A percentile compares a stretch with the other conserved stretches of the same genome.
phyloP scores from a whole-genome alignment of 2,797 vertebrate genomes.

The Caiman crocodilus region DNA sequence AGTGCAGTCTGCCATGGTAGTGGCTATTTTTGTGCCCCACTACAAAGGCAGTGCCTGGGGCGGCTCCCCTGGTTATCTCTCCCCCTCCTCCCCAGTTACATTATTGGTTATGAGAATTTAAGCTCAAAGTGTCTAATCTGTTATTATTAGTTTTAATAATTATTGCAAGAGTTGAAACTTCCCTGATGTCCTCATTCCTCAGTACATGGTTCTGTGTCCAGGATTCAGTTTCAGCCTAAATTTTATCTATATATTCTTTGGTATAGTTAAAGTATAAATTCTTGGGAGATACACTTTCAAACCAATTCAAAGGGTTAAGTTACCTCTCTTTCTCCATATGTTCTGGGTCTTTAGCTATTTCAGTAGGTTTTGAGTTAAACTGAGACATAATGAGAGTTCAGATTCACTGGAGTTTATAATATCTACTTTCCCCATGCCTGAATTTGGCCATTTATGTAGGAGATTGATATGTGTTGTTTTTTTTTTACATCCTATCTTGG shows the following conservation, averaged over 20 bases:
- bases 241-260: not conserved
- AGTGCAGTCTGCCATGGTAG: no score
- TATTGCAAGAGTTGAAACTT: not conserved
- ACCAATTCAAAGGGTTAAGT: not conserved
- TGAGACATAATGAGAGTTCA: not conserved
- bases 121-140: not conserved
- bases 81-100: no score
- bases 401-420: not conserved
- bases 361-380: not conserved
- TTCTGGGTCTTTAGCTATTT: not conserved
- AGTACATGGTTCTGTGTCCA: not conserved
- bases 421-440: not conserved
- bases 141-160: not conserved
- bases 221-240: not conserved
- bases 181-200: fast-evolving
- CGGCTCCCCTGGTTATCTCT: no score
- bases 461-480: not conserved
- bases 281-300: not conserved
- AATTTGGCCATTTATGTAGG: not conserved
- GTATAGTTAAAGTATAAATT: not conserved
- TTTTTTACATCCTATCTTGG: conserved; percentile 22
- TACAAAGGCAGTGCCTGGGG: no score
- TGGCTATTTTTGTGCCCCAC: no score
- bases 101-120: not conserved
- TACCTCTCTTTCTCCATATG: not conserved